Evolutionary conservation across 2,888 invertebrate species (phyloP).

Genomic region (Hypomecis punctinalis): DNA sequence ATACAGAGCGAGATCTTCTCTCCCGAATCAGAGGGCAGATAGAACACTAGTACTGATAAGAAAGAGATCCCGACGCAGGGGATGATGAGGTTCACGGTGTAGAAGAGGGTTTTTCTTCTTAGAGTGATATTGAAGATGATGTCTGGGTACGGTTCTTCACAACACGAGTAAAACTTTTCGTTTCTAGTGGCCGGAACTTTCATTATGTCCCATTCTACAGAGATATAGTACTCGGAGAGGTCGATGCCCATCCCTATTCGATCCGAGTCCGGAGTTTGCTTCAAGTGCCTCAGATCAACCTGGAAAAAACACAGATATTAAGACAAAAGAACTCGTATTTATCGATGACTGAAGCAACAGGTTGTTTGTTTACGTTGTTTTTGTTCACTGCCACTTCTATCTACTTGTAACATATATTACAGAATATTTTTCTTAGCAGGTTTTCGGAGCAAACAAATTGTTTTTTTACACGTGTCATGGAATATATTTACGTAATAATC

Average conservation of each 20-base stretch:
- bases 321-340: constrained; percentile 11
- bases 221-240: constrained; percentile 97
- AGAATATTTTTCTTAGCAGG: constrained; percentile 16
- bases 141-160: constrained; percentile 98
- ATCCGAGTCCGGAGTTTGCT: constrained; percentile 94
- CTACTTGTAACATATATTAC: constrained; percentile 11
- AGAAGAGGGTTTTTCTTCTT: constrained; percentile 97
- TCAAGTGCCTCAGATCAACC: constrained; percentile 95
- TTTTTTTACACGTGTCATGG: constrained; percentile 13
- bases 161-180: constrained; percentile 98
- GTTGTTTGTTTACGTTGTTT: constrained; percentile 26
- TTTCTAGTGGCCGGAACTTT: constrained; percentile 95
- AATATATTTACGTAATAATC: constrained; percentile 15
- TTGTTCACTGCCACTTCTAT: constrained; percentile 16
- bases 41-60: constrained; percentile 98
- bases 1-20: constrained; percentile 99
- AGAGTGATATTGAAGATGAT: constrained; percentile 99
- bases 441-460: constrained; percentile 19
- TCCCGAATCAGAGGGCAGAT: constrained; percentile 98
- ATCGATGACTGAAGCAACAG: constrained; percentile 29
- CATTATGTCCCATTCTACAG: constrained; percentile 99
- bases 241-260: constrained; percentile 96
- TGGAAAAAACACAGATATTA: constrained; percentile 68
- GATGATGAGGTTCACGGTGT: constrained; percentile 98
- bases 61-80: constrained; percentile 99